These are phyloP conservation scores for Scophthalmus maximus DNA, from an alignment of 2,113 vertebrate genomes.

Conservation along the genomic window DNA sequence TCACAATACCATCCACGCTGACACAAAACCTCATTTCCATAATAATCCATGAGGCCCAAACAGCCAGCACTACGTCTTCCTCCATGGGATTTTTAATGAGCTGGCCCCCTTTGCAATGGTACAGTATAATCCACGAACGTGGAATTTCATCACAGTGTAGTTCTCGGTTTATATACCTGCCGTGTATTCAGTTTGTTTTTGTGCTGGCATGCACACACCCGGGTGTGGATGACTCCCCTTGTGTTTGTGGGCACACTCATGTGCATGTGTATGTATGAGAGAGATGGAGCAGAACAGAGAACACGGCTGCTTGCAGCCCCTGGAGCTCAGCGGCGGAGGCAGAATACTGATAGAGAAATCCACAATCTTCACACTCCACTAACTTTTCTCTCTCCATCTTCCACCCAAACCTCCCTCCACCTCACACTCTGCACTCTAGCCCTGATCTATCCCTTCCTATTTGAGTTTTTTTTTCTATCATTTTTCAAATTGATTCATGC, in stretches of 20 bases:
- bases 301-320: conserved; percentile 46
- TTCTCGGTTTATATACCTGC: not conserved
- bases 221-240: conserved; percentile 1
- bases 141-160: not conserved
- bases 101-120: conserved; percentile 4
- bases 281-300: conserved; percentile 28
- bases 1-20: conserved; percentile 6
- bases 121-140: conserved; percentile 18
- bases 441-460: conserved; percentile 18
- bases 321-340: conserved; percentile 52
- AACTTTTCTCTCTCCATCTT: conserved; percentile 54
- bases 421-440: not conserved
- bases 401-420: not conserved
- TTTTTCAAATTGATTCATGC: conserved; percentile 30
- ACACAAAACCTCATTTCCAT: conserved; percentile 30
- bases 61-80: conserved; percentile 2
- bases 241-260: conserved; percentile 8
- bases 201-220: not conserved
- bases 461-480: conserved; percentile 27
- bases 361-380: conserved; percentile 68
- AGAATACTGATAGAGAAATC: conserved; percentile 74
- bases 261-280: conserved; percentile 33
- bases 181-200: not conserved
- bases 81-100: conserved; percentile 30
- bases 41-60: conserved; percentile 16